A percentile compares a stretch with the other conserved stretches of the same genome.
Evolutionary conservation across 1,140 invertebrate species (phyloP).

Genomic region (Steinernema feltiae): DNA sequence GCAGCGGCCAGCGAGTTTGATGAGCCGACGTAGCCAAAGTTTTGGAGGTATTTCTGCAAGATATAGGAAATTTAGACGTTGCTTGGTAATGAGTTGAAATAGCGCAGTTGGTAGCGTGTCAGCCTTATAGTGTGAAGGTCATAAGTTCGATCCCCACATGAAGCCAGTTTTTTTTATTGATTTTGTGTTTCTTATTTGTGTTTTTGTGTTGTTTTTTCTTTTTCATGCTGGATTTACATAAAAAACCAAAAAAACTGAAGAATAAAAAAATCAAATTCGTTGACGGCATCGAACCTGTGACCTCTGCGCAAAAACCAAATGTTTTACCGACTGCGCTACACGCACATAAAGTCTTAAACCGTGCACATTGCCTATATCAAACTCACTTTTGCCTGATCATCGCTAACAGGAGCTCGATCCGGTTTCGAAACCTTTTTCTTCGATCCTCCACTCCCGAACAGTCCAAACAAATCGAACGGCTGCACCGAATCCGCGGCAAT

Average conservation of each 20-base stretch:
- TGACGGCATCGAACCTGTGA: too few relatives aligned
- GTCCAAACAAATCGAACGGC: not conserved
- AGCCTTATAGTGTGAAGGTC: not conserved
- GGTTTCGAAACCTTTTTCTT: not conserved
- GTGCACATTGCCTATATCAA: not conserved
- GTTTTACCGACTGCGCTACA: too few relatives aligned
- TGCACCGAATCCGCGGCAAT: not conserved
- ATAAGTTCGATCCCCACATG: too few relatives aligned
- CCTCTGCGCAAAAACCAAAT: not conserved
- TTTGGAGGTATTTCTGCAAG: conserved; percentile 52
- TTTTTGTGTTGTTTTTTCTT: too few relatives aligned
- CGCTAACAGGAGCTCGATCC: conserved; percentile 31
- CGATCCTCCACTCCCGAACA: not conserved
- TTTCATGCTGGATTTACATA: too few relatives aligned
- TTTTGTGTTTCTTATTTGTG: too few relatives aligned
- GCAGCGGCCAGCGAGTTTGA: conserved; percentile 22
- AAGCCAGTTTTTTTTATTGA: too few relatives aligned
- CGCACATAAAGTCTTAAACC: too few relatives aligned
- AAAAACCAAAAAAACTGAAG: too few relatives aligned
- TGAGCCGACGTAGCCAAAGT: conserved; percentile 52
- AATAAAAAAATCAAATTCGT: too few relatives aligned
- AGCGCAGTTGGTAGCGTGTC: not conserved
- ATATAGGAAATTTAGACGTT: conserved; percentile 18
- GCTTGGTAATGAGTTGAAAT: not conserved
- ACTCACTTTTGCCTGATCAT: conserved; percentile 49